Evolutionary conservation across 2,113 vertebrate species (phyloP), one percentile per base, ranked within the genome.

Genomic region (Poeciliopsis prolifica): DNA sequence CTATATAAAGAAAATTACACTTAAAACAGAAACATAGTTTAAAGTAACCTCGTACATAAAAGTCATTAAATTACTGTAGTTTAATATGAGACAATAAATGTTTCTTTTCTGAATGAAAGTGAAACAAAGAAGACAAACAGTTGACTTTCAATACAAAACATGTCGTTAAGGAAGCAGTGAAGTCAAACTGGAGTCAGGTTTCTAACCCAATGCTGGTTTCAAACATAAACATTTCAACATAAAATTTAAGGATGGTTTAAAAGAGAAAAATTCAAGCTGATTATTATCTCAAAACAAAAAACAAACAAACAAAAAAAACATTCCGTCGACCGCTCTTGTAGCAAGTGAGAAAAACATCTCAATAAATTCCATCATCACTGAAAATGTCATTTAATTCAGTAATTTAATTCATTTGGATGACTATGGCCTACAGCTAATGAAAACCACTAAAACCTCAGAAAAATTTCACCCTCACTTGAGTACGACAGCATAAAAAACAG

Each of bases 21-120:
- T 74, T 81, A 86, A 80, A 35, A 83, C 65, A 82, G 67, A 83
- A 77, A 72, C 65, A 81, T 44, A 62, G 28, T 72, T 61, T 82
- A 77, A 35, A 75, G 19, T 1, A 48, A 0, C 44, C 24, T 3
- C n/a, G 51, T 3, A n/a, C 51, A 58, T 58, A 9, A n/a, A 58
- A 58, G 24, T 58, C 24, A 58, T 58, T 24, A 58, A 19, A 58
- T 58, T n/a, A 58, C 10, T n/a, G 51, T 22, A 22, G 17, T 54
- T 68, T 11, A 54, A 24, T 31, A 31, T n/a, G 13, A 30, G 26
- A 19, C 51, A 15, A 15, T 44, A 3, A 61, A 51, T 40, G 66
- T 30, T 81, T 62, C 51, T 70, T 8, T 29, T 61, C 10, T 58
- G 24, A n/a, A 58, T 9, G 11, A 10, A n/a, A 58, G 51, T 2